Percentiles rank a stretch among this genome's conserved stretches.
These are phyloP conservation scores for Ceratothoa steindachneri DNA, from an alignment of 2,888 invertebrate genomes.

Conservation along the genomic window DNA sequence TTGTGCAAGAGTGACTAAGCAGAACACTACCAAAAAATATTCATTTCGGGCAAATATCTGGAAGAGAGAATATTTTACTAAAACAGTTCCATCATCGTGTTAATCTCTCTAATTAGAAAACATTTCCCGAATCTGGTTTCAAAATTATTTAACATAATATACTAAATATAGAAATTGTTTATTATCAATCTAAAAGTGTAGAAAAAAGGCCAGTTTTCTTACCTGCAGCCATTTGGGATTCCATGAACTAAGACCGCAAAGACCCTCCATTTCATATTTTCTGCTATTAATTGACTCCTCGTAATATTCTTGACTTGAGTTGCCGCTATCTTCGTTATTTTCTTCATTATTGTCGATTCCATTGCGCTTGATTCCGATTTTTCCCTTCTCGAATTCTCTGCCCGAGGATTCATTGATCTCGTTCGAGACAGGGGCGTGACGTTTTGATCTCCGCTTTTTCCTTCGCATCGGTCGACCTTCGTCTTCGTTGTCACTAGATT, in stretches of 20 bases:
- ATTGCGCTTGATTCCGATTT: no score
- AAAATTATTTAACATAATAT: no score
- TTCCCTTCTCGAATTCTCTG: background rate
- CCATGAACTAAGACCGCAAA: slow-evolving; percentile 35
- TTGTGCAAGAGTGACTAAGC: slow-evolving; percentile 32
- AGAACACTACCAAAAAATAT: slow-evolving; percentile 25
- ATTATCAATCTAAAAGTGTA: no score
- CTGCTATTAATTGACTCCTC: background rate
- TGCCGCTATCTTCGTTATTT: background rate
- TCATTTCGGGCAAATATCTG: slow-evolving; percentile 19
- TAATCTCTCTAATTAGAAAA: no score
- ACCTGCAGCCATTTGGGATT: slow-evolving; percentile 40
- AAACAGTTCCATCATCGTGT: no score
- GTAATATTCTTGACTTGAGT: background rate
- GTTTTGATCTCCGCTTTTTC: background rate
- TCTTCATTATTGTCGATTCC: background rate
- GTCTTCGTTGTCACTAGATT: background rate
- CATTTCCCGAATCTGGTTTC: no score
- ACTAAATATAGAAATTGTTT: no score
- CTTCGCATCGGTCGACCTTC: background rate
- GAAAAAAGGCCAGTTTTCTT: no score
- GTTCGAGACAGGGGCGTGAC: background rate
- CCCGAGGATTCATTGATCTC: background rate
- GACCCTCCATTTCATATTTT: slow-evolving; percentile 9
- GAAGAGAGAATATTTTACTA: background rate